These are phyloP conservation scores for Pandemis heparana DNA, from an alignment of 2,888 invertebrate species.

Conservation along the genomic window DNA sequence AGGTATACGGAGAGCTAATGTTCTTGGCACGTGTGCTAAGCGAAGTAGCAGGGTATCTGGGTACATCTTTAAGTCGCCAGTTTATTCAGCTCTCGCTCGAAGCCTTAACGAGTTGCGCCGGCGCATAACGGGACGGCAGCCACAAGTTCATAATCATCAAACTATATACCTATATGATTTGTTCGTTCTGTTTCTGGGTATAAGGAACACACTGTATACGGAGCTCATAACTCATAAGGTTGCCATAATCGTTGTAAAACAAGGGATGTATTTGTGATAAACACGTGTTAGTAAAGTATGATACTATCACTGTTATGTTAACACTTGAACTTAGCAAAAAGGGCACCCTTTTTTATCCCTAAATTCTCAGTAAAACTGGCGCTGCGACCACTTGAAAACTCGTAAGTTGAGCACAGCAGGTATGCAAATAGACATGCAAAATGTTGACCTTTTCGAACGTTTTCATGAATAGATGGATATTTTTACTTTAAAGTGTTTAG, in stretches of 20 bases:
- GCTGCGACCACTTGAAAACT: constrained; percentile 25
- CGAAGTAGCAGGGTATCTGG: constrained; percentile 16
- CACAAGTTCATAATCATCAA: constrained; percentile 46
- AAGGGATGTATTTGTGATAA: constrained; percentile 13
- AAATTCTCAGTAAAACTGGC: constrained; percentile 24
- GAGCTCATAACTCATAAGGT: not conserved
- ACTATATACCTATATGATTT: constrained; percentile 32
- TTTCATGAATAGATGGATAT: too few species aligned
- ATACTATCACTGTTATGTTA: constrained; percentile 9
- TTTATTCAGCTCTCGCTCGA: constrained; percentile 44
- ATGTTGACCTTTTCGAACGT: not conserved
- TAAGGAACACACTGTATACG: not conserved
- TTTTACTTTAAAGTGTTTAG: too few species aligned
- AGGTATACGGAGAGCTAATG: constrained; percentile 8
- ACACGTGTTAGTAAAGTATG: constrained; percentile 30
- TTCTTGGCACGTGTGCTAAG: constrained; percentile 12
- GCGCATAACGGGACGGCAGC: constrained; percentile 61
- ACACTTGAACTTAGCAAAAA: constrained; percentile 26
- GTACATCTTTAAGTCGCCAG: constrained; percentile 28
- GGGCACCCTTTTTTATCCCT: constrained; percentile 17
- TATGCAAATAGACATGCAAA: constrained; percentile 2
- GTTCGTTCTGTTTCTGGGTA: not conserved
- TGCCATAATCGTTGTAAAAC: not conserved
- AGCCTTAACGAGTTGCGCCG: constrained; percentile 54
- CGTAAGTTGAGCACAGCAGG: not conserved